Evolutionary conservation across 2,797 vertebrate genomes (phyloP), one percentile per base, ranked within the genome.

Genomic region (Danio choprae): DNA sequence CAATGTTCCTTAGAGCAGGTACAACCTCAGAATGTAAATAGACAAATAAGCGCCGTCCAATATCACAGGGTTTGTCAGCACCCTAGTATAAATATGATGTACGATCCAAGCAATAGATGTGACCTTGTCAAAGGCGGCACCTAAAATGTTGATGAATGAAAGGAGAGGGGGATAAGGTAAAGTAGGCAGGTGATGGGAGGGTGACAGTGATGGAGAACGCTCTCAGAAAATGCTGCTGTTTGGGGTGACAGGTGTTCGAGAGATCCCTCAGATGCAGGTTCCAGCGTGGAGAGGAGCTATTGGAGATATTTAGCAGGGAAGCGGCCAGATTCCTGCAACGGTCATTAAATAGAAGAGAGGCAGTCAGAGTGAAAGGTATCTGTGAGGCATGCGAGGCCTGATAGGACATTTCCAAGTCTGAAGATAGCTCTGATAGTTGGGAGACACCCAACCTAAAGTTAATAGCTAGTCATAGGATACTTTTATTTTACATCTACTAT

Each of bases 51-150:
- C 22, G 8, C 15, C 20, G 11, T 82, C 62, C 77, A 79, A 74
- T 82, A 85, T 85, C 62, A 67, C 70, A 73, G 70, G 67, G 64
- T 78, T 77, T 80, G 74, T 81, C 63, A 67, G 82, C 60, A 16
- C 77, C 77, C 69, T 75, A 71, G 74, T 72, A 83, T 78, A 83
- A 83, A 80, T 56, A 78, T 83, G 84, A 85, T 85, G 73, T 68
- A 85, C 16, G 81, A 80, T 80, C 81, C 48, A 76, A 74, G 78
- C 78, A 82, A 73, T 83, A 88, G 91, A 92, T 89, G 90, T 92
- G 92, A 90, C 93, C 93, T 94, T 93, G 92, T 93, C 93, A 93
- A 87, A 89, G 83, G 86, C 84, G 79, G 87, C 89, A 85, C 87
- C 89, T 91, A 87, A 90, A 90, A 90, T 89, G 81, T 90, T 91